Evolutionary conservation across 2,113 vertebrate genomes (phyloP).

Genomic region (human (Homo sapiens)): DNA sequence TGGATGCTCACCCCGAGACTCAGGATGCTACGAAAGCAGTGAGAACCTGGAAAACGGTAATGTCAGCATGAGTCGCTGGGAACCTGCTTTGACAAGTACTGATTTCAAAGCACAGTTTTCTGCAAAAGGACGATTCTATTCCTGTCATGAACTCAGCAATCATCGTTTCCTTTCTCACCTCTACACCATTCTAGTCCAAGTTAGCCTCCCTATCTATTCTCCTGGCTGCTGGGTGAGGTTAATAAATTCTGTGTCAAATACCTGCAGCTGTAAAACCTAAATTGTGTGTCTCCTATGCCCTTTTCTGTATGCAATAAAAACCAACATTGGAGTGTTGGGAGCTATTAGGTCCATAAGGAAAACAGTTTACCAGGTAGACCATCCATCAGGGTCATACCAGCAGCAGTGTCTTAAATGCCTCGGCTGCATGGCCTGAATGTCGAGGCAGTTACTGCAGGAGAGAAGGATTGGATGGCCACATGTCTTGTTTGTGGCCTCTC

Average conservation of each 20-base stretch:
- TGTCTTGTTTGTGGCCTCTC: not conserved
- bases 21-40: constrained; percentile 98
- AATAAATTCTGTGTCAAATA: not conserved
- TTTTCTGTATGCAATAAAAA: not conserved
- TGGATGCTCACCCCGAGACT: constrained; percentile 95
- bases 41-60: constrained; percentile 99
- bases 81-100: not conserved
- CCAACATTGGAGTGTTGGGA: constrained; percentile 10
- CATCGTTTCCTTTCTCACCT: not conserved
- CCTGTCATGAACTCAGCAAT: fast-evolving
- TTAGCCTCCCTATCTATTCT: not conserved
- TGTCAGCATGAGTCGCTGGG: constrained; percentile 51
- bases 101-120: not conserved
- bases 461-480: fast-evolving
- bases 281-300: constrained; percentile 26
- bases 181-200: not conserved
- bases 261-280: constrained; percentile 24
- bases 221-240: not conserved
- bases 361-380: not conserved
- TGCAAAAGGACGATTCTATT: not conserved
- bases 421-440: not conserved
- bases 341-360: constrained; percentile 12
- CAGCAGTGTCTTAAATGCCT: fast-evolving
- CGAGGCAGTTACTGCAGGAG: not conserved
- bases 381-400: not conserved